Conservation (phyloP, 1,140 invertebrate species). For the Lordiphosa clarofinis region DNA sequence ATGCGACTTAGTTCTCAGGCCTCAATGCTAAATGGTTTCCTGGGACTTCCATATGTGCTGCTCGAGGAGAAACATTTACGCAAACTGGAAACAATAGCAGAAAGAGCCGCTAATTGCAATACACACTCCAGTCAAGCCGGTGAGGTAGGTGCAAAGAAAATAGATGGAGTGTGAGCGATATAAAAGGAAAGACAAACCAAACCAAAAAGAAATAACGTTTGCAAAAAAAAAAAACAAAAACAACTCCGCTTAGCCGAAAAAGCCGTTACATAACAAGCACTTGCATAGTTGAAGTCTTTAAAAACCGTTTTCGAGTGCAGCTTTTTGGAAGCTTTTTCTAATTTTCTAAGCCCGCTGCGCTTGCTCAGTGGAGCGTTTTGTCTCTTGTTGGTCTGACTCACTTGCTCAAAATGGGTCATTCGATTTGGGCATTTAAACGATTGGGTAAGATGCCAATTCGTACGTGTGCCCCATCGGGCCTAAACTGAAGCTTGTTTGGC, state of each 20-base stretch:
- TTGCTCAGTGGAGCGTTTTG: slow-evolving; percentile 49
- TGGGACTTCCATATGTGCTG: slow-evolving; percentile 24
- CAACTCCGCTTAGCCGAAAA: slow-evolving; percentile 59
- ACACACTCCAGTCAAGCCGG: background rate
- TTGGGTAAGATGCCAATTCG: slow-evolving; percentile 27
- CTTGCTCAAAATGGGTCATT: slow-evolving; percentile 57
- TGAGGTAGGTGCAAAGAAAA: slow-evolving; percentile 20
- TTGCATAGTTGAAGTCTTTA: slow-evolving; percentile 22
- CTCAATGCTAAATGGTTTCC: slow-evolving; percentile 70
- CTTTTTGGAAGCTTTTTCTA: slow-evolving; percentile 20
- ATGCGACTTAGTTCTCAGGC: slow-evolving; percentile 71
- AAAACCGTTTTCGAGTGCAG: slow-evolving; percentile 54
- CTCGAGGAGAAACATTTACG: slow-evolving; percentile 59
- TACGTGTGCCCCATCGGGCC: slow-evolving; percentile 18
- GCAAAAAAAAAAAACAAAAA: slow-evolving; percentile 35
- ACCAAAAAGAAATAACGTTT: slow-evolving; percentile 22
- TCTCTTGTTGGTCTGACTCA: slow-evolving; percentile 16
- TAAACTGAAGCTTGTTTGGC: slow-evolving; percentile 10
- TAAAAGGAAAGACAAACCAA: background rate
- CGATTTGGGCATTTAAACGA: slow-evolving; percentile 38
- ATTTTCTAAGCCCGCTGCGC: slow-evolving; percentile 42
- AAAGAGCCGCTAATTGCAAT: slow-evolving; percentile 61
- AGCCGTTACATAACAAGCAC: slow-evolving; percentile 61
- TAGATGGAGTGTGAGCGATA: slow-evolving; percentile 6
- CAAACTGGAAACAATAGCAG: slow-evolving; percentile 59